Conservation (phyloP, 2,113 vertebrate genomes). For the Urocitellus parryii region DNA sequence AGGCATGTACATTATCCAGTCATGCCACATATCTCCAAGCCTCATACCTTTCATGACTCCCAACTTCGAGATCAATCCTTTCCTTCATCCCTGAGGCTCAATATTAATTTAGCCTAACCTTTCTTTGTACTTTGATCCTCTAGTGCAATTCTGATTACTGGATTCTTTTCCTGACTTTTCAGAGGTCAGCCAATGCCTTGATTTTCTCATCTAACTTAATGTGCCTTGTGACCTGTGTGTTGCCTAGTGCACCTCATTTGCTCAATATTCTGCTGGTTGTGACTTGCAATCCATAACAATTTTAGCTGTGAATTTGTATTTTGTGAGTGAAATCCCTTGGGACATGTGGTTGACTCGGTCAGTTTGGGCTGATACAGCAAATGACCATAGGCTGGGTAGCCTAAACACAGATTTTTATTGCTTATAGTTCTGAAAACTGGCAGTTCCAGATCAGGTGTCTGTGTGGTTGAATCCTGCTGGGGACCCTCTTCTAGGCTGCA, state of each 20-base stretch:
- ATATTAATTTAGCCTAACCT: neutral
- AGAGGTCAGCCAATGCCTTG: neutral
- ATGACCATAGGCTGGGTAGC: neutral
- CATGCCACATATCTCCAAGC: neutral
- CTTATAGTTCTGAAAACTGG: neutral
- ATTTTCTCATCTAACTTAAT: neutral
- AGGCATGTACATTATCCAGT: neutral
- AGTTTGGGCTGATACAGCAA: neutral
- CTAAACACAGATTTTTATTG: neutral
- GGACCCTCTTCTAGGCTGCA: neutral
- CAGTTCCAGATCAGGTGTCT: neutral
- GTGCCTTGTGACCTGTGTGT: neutral
- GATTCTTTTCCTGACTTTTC: neutral
- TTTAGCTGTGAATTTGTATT: neutral
- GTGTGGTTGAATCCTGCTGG: neutral
- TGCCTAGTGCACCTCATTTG: neutral
- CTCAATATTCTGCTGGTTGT: neutral
- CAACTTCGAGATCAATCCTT: neutral
- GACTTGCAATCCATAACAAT: neutral
- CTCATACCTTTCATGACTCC: neutral
- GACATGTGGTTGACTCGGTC: neutral
- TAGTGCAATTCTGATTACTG: neutral
- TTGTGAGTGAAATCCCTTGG: neutral
- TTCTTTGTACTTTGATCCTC: neutral
- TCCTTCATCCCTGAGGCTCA: neutral